Evolutionary conservation across 2,797 vertebrate species (phyloP).

Genomic region (Sebastolobus altivelis): DNA sequence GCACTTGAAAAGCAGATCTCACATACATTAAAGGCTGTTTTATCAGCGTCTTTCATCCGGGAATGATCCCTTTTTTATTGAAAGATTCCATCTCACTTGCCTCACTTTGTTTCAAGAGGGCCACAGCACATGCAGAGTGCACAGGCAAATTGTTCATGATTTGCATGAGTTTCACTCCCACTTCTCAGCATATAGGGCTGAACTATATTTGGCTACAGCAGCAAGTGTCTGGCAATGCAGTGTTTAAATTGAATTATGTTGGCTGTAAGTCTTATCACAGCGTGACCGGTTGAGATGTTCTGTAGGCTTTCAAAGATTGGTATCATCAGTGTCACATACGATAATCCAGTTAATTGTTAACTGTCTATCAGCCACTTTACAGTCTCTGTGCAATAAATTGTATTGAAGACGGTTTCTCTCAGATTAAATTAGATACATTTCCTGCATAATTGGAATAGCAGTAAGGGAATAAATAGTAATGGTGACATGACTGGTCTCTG

Average conservation of each 20-base stretch:
- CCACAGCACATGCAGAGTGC: background rate
- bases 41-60: conserved; percentile 19
- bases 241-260: conserved; percentile 46
- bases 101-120: background rate
- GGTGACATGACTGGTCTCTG: background rate
- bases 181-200: background rate
- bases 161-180: background rate
- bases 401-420: background rate
- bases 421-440: background rate
- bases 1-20: conserved; percentile 1
- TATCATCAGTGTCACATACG: background rate
- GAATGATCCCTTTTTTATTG: conserved; percentile 1
- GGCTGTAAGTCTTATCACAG: conserved; percentile 24
- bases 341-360: background rate
- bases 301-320: background rate
- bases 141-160: background rate
- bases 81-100: conserved; percentile 1
- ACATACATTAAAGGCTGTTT: conserved; percentile 14
- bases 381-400: background rate
- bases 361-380: too few species aligned
- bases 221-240: conserved; percentile 14
- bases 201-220: conserved; percentile 20
- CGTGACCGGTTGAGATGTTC: background rate
- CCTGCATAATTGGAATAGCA: background rate
- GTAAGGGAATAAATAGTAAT: background rate